Evolutionary conservation across 2,113 vertebrate species (phyloP), one percentile per base, ranked within the genome.

Genomic region (Heptranchias perlo): DNA sequence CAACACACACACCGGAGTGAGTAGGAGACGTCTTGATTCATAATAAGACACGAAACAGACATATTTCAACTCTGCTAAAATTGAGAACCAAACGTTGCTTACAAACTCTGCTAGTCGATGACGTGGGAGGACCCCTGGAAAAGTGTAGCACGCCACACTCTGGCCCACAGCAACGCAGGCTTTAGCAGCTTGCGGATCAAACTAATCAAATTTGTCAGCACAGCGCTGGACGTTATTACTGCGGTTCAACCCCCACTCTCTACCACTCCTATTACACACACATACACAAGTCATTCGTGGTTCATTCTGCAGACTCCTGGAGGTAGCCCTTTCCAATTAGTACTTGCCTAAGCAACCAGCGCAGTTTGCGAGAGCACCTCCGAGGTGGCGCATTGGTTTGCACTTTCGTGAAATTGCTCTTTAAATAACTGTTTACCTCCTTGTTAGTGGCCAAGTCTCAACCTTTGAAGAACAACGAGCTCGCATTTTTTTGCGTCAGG

Each of bases 371-470:
- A 97, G 98, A 98, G 97, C 97, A 97, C 98, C 98, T 98, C 98
- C 97, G 98, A 98, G 98, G 98, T 98, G 98, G 98, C 98, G 97
- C 97, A 98, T 98, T 98, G 98, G 97, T 94, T 94, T 94, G 91
- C 91, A 44, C 61, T 64, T 95, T 69, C 39, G 64, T 98, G 98
- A 98, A 98, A 98, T 98, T 98, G 98, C 97, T 96, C 98, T 98
- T 98, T 98, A 97, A 97, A 98, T 97, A 97, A 97, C 97, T 97
- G 97, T 97, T 97, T 98, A 97, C 97, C 98, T 98, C 98, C 98
- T 98, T 98, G 98, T 98, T 98, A 98, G 98, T 98, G 97, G 98
- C 98, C 98, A 98, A 98, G 98, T 98, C 98, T 98, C 98, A 98
- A 98, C 98, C 98, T 98, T 98, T 98, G 98, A 98, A 98, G 98